phyloP scores from a whole-genome alignment of 2,888 invertebrate genomes.

The Aromia moschata region DNA sequence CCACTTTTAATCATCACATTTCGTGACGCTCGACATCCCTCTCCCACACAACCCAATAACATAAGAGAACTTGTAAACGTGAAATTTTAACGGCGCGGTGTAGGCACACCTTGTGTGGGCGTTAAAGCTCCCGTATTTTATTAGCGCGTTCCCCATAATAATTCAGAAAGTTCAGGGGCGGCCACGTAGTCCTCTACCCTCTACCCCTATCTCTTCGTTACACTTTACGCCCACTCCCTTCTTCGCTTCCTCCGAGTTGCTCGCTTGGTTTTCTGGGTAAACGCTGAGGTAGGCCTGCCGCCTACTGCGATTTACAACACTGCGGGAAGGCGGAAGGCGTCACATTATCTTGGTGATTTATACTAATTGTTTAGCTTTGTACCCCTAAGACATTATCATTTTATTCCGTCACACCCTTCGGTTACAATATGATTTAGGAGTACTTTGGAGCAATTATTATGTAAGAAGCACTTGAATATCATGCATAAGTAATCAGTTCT shows the following conservation, averaged over 20 bases:
- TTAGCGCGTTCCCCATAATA: not conserved
- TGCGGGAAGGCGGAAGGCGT: not conserved
- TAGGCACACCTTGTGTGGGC: not conserved
- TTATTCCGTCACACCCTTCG: too few relatives aligned
- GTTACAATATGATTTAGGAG: too few relatives aligned
- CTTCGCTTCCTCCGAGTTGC: not conserved
- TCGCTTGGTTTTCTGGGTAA: not conserved
- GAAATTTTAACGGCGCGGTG: too few relatives aligned
- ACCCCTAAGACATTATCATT: too few relatives aligned
- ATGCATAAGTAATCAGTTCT: too few relatives aligned
- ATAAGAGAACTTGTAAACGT: too few relatives aligned
- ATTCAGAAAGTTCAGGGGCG: slow-evolving; percentile 1
- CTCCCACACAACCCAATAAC: too few relatives aligned
- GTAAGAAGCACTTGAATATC: too few relatives aligned
- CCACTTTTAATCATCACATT: too few relatives aligned
- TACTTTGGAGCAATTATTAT: too few relatives aligned
- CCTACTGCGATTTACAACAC: not conserved
- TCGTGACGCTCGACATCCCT: too few relatives aligned
- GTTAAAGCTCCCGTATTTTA: not conserved
- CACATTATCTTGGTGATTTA: not conserved
- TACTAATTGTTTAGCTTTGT: too few relatives aligned
- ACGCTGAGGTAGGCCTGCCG: not conserved
- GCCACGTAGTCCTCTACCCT: not conserved
- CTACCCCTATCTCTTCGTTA: not conserved
- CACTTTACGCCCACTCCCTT: not conserved